Evolutionary conservation across 2,797 vertebrate species (phyloP), one percentile per base, ranked within the genome.

Genomic region (Nyctibius grandis): DNA sequence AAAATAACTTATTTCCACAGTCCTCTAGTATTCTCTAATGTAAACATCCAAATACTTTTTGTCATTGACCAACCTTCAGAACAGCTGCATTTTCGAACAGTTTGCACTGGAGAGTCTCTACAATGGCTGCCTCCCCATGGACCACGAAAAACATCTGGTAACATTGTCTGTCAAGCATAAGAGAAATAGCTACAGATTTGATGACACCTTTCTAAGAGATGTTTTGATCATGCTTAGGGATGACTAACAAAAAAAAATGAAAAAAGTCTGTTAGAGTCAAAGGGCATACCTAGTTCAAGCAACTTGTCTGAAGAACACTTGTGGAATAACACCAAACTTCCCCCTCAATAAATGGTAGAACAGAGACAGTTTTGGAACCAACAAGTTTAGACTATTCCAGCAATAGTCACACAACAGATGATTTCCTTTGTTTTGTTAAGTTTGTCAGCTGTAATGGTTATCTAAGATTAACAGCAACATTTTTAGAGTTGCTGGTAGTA

Each of bases 101-200:
- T 99, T 98, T 99, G 99, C 78, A 99, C 98, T 11, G 98, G 99
- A 95, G 99, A 99, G 97, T 99, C 99, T 95, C 99, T 98, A 91
- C 99, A 99, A 91, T 97, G 98, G 85, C 98, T 98, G 96, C 99
- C 99, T 96, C 99, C 99, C 99, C 99, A 99, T 0, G 96, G 98
- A 38, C 99, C 99, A 90, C 97, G 98, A 97, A 99, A 99, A 94
- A 99, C 98, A 95, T 99, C 99, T 19, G 99, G 99, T 97, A 99
- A 98, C 99, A 99, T 99, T 51, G 99, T 99, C 99, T 99, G 97
- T 63, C 87, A 97, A 95, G 17, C 21, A 74, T 72, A 95, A 96
- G 26, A 96, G 54, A 96, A 91, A 87, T 6, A 76, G 45, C 61
- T 75, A 75, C 38, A 86, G 36, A 60, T 63, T 38, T 86, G 19